Base-by-base conservation (phyloP, 2,797 vertebrate species). In the Oreochromis mossambicus region DNA sequence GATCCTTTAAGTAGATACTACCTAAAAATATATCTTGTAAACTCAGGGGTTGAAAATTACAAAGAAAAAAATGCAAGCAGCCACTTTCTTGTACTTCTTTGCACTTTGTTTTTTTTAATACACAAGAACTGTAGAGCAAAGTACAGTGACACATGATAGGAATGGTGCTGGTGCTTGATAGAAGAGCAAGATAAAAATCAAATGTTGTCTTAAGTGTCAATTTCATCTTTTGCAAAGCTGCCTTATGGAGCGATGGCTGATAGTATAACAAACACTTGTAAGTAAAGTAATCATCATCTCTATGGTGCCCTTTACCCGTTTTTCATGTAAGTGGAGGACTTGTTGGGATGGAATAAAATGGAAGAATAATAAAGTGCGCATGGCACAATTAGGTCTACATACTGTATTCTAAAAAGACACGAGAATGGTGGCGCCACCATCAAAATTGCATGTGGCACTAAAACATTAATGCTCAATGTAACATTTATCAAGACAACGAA, bases 381-480 rank as follows among this genome's bases (percentile, higher is more conserved):
- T 78, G 83, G 86, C 88, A 92, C 86, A 93, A 93, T 95, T 91
- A 91, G 84, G 87, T 79, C 86, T 38, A 89, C 82, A 86, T 77
- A 77, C 82, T 79, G 83, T 83, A 83, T 90, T 86, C 87, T 77
- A 77, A 92, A 89, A 88, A 94, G 86, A 92, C 85, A 90, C 19
- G 14, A 84, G 87, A 80, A 91, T 79, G 80, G 88, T 91, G 89
- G 88, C 75, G 51, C 82, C 88, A 15, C 66, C 91, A 96, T 96
- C 88, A 95, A 95, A 96, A 77, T 93, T 96, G 92, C 92, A 96
- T 94, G 87, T 73, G 80, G 81, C 82, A 21, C 83, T 96, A 84
- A 95, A 96, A 95, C 92, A 95, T 95, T 94, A 34, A 96, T 95
- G 87, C 52, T 56, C 48, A n/a, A 92, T 96, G 91, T 94, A 96